Conservation (phyloP, 2,797 vertebrate species). For the Hephaestus fuliginosus region DNA sequence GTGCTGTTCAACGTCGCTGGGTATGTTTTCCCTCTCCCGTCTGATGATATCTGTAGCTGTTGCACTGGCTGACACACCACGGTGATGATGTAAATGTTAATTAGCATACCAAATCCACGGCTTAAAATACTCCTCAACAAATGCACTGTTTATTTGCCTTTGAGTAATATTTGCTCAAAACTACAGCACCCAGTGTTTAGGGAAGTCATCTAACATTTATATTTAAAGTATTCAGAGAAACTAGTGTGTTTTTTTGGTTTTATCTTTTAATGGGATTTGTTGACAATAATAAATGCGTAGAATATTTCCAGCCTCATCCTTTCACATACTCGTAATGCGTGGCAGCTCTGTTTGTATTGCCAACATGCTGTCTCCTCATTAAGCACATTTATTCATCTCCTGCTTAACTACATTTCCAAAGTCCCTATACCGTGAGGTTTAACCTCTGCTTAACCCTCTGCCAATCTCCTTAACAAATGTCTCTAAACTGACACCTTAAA, state of each 20-base stretch:
- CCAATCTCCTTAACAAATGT: constrained; percentile 57
- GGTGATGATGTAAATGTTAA: not conserved
- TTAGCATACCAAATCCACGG: not conserved
- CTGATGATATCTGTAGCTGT: not conserved
- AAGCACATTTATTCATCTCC: constrained; percentile 11
- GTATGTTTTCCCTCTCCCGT: constrained; percentile 73
- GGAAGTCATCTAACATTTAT: not conserved
- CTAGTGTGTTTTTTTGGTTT: not conserved
- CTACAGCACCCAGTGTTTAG: not conserved
- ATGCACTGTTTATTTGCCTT: not conserved
- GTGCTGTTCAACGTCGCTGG: constrained; percentile 95
- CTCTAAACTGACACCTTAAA: constrained; percentile 24
- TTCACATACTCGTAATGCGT: not conserved
- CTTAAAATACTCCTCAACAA: not conserved
- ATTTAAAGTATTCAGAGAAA: not conserved
- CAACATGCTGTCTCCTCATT: not conserved
- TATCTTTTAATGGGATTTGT: not conserved
- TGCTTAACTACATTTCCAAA: constrained; percentile 52
- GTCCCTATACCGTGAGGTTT: constrained; percentile 47
- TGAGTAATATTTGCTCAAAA: not conserved
- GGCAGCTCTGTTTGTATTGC: not conserved
- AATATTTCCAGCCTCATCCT: not conserved
- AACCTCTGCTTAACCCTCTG: constrained; percentile 57
- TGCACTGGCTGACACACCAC: no score
- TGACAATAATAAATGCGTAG: not conserved